Evolutionary conservation across 2,113 vertebrate genomes (phyloP).

Genomic region (Apteryx owenii): DNA sequence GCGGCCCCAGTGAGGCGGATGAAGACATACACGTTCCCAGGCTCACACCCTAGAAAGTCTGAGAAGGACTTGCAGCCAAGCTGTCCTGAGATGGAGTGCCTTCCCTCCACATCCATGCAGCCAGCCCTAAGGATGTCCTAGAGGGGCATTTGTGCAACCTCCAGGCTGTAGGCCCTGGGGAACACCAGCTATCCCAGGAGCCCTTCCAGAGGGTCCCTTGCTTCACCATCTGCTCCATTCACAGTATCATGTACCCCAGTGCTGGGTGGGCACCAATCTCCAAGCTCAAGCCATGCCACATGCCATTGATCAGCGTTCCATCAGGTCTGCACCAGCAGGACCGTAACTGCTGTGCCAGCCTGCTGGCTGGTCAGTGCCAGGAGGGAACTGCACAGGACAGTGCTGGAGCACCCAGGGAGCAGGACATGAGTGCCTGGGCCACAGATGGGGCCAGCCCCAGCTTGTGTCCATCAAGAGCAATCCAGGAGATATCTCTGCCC

Average conservation of each 20-base stretch:
- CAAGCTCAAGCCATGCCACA: too few species aligned
- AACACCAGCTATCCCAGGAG: neutral
- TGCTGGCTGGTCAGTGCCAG: neutral
- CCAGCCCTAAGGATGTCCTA: neutral
- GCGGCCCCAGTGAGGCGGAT: too few species aligned
- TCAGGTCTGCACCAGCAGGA: fast-evolving
- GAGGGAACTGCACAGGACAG: too few species aligned
- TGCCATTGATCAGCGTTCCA: neutral
- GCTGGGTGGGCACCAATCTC: neutral
- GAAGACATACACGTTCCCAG: too few species aligned
- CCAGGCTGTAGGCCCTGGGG: neutral
- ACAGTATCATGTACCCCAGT: neutral
- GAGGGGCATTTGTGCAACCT: neutral
- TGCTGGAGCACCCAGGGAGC: neutral
- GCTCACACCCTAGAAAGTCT: too few species aligned
- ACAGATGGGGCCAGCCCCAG: neutral
- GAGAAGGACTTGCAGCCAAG: neutral
- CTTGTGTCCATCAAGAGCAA: neutral
- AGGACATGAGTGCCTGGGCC: neutral
- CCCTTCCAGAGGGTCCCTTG: neutral
- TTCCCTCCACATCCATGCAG: neutral
- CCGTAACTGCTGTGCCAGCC: neutral
- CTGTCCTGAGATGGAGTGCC: neutral
- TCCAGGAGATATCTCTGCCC: neutral
- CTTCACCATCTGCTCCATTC: neutral